phyloP scores from a whole-genome alignment of 2,113 vertebrate species.

The Eulacestoma nigropectus region DNA sequence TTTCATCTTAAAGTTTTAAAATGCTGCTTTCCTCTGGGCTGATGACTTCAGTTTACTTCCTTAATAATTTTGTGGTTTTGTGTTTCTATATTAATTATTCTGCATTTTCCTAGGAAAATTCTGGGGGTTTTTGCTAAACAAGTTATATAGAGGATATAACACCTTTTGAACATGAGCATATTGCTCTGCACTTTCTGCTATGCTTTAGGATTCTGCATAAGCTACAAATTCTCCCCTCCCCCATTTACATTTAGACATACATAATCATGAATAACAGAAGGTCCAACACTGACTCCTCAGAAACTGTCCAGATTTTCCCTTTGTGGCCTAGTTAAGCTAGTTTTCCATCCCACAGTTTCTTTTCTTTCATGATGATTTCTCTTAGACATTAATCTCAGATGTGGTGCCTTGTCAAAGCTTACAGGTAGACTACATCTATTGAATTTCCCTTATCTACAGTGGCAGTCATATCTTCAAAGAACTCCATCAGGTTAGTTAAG shows the following conservation, averaged over 20 bases:
- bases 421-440: neutral
- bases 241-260: neutral
- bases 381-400: neutral
- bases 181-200: neutral
- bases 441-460: constrained; percentile 10
- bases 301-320: neutral
- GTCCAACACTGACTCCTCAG: neutral
- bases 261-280: neutral
- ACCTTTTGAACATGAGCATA: neutral
- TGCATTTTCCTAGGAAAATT: neutral
- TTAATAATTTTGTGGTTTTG: neutral
- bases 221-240: neutral
- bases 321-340: neutral
- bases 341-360: neutral
- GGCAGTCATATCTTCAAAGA: constrained; percentile 31
- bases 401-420: neutral
- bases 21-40: neutral
- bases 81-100: neutral
- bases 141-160: neutral
- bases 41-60: neutral
- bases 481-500: constrained; percentile 25
- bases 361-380: neutral
- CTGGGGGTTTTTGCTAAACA: neutral
- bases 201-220: neutral
- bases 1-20: neutral